phyloP scores from a whole-genome alignment of 2,888 invertebrate genomes.

The Calameuta idolon region DNA sequence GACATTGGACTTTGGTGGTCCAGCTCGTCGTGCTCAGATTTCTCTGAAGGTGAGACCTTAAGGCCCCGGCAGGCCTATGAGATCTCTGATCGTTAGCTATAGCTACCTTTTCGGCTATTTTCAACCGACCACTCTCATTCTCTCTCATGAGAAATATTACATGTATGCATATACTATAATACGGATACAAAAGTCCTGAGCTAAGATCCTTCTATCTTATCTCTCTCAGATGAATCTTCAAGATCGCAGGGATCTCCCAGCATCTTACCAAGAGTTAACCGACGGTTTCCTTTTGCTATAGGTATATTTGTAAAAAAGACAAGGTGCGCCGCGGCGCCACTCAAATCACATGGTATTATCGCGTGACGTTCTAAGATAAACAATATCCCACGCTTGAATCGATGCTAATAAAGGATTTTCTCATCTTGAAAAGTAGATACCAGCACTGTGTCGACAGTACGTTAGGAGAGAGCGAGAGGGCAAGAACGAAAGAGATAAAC shows the following conservation, averaged over 20 bases:
- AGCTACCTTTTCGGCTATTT: background rate
- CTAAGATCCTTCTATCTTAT: background rate
- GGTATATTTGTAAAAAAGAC: background rate
- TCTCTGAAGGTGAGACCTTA: conserved; percentile 1
- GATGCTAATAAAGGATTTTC: conserved; percentile 56
- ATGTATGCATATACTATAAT: background rate
- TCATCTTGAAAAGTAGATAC: background rate
- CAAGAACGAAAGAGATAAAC: background rate
- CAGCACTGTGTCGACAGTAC: background rate
- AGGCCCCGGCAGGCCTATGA: background rate
- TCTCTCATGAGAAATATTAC: background rate
- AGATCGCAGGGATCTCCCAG: background rate
- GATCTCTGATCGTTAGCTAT: background rate
- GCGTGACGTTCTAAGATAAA: conserved; percentile 43
- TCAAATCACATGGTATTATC: background rate
- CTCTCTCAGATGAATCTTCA: background rate
- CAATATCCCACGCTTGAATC: conserved; percentile 55
- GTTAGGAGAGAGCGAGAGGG: conserved; percentile 22
- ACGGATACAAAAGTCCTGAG: background rate
- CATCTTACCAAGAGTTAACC: background rate
- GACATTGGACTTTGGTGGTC: conserved; percentile 18
- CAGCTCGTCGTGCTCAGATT: background rate
- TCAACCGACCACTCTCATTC: background rate
- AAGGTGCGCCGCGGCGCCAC: background rate
- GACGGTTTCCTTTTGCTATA: background rate